These are phyloP conservation scores for Clanis bilineata DNA, from an alignment of 2,888 invertebrate species.

Conservation along the genomic window DNA sequence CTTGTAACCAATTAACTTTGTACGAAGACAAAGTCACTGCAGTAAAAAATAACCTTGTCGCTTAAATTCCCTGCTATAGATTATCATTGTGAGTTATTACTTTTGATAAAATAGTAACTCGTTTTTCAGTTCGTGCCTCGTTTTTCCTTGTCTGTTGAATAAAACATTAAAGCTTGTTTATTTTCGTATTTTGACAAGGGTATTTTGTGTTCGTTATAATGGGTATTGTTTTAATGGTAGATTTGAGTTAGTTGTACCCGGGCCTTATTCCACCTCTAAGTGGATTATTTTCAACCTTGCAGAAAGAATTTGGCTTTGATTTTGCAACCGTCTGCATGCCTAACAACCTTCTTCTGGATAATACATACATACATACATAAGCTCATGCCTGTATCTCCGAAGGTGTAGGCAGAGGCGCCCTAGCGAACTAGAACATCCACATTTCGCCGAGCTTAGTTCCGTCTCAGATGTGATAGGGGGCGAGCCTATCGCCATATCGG, in stretches of 20 bases:
- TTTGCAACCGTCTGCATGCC: too few species aligned
- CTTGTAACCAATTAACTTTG: not conserved
- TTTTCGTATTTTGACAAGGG: slow-evolving; percentile 4
- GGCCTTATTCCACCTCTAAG: not conserved
- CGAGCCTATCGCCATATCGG: too few species aligned
- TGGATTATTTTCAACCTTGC: too few species aligned
- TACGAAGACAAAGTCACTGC: slow-evolving; percentile 1
- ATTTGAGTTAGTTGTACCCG: not conserved
- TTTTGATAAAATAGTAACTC: slow-evolving; percentile 24
- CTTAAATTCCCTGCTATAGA: slow-evolving; percentile 23
- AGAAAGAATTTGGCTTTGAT: too few species aligned
- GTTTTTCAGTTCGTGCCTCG: slow-evolving; percentile 24
- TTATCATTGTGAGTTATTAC: slow-evolving; percentile 24
- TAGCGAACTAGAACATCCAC: too few species aligned
- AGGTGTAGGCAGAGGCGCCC: too few species aligned
- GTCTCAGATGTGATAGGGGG: too few species aligned
- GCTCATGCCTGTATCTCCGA: too few species aligned
- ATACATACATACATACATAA: too few species aligned
- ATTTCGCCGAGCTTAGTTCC: too few species aligned
- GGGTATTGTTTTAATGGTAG: not conserved
- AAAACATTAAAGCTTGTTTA: slow-evolving; percentile 19
- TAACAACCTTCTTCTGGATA: too few species aligned
- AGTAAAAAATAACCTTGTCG: slow-evolving; percentile 24
- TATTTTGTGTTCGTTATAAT: not conserved
- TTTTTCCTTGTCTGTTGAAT: slow-evolving; percentile 19